Conservation (phyloP, 2,797 vertebrate species). For the Salarias fasciatus region DNA sequence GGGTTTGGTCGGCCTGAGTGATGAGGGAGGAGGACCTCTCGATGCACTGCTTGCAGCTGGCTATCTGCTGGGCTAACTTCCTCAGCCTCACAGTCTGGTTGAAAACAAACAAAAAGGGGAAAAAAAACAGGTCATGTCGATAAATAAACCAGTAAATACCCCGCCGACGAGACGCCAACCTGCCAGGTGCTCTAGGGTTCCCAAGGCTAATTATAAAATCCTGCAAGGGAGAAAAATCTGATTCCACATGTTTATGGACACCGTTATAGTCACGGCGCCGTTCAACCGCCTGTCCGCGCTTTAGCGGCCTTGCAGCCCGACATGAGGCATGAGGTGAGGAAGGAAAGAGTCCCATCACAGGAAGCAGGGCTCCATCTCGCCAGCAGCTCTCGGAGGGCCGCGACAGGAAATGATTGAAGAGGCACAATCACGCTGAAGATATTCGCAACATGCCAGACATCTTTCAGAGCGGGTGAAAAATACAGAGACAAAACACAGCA, state of each 20-base stretch:
- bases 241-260: conserved; percentile 27
- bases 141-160: too few relatives aligned
- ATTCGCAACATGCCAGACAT: conserved; percentile 25
- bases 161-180: background rate
- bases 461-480: background rate
- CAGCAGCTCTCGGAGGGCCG: conserved; percentile 44
- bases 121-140: too few relatives aligned
- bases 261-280: conserved; percentile 35
- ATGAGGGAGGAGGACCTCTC: conserved; percentile 96
- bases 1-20: conserved; percentile 92
- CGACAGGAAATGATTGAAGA: conserved; percentile 51
- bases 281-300: conserved; percentile 20
- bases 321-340: conserved; percentile 61
- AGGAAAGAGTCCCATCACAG: conserved; percentile 64
- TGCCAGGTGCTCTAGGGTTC: conserved; percentile 40
- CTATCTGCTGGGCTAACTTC: conserved; percentile 96
- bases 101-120: too few relatives aligned
- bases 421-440: conserved; percentile 26
- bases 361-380: conserved; percentile 56
- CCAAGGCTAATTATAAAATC: conserved; percentile 20
- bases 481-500: too few relatives aligned
- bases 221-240: conserved; percentile 6
- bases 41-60: conserved; percentile 97
- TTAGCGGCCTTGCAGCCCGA: conserved; percentile 54
- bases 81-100: conserved; percentile 90